phyloP scores from a whole-genome alignment of 2,888 invertebrate genomes.

The Clistopyga incitator region DNA sequence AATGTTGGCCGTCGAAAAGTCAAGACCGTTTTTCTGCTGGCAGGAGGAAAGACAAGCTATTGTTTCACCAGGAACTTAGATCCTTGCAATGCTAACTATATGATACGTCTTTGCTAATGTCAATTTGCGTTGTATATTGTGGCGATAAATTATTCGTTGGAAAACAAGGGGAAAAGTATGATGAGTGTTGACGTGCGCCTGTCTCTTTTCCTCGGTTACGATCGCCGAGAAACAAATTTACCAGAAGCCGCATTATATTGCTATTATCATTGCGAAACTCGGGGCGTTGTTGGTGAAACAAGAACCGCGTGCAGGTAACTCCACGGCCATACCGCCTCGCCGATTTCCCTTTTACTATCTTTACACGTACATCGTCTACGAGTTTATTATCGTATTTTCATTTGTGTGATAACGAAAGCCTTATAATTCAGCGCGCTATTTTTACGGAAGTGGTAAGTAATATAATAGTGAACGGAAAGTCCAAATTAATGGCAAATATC shows the following conservation, averaged over 20 bases:
- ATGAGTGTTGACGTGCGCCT: slow-evolving; percentile 10
- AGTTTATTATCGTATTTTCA: background rate
- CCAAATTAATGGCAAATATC: background rate
- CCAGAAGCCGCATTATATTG: slow-evolving; percentile 31
- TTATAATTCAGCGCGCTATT: background rate
- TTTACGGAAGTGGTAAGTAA: slow-evolving; percentile 20
- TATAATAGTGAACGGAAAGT: background rate
- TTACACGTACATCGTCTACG: slow-evolving; percentile 32
- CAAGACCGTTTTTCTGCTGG: background rate
- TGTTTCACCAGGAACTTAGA: background rate
- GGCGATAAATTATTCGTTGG: background rate
- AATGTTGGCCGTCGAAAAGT: too few species aligned
- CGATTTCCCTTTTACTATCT: slow-evolving; percentile 62
- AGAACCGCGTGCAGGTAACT: slow-evolving; percentile 57
- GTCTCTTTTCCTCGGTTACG: background rate
- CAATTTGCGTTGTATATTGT: background rate
- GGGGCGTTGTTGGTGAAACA: slow-evolving; percentile 40
- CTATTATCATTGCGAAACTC: slow-evolving; percentile 60
- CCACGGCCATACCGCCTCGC: slow-evolving; percentile 43
- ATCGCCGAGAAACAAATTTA: slow-evolving; percentile 52
- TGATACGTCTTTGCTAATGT: background rate
- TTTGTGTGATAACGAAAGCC: slow-evolving; percentile 6
- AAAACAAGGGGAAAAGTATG: slow-evolving; percentile 11
- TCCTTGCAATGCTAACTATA: background rate
- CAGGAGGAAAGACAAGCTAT: background rate